phyloP scores from a whole-genome alignment of 2,888 invertebrate species.

The Phasia obesa region DNA sequence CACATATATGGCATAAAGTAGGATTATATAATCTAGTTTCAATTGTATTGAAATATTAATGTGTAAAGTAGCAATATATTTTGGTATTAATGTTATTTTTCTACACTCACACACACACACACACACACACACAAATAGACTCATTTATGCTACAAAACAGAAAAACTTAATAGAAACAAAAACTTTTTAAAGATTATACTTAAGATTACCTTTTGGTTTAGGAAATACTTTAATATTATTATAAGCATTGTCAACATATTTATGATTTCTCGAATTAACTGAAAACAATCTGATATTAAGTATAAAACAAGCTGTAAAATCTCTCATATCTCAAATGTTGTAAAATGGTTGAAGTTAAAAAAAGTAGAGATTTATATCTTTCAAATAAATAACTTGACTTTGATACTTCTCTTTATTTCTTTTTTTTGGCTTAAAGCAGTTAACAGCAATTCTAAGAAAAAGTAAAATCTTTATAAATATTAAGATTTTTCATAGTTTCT shows the following conservation, averaged over 20 bases:
- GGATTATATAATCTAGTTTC: not conserved
- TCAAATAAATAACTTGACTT: constrained; percentile 30
- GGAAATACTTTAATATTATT: not conserved
- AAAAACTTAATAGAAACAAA: not conserved
- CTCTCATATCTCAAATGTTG: constrained; percentile 15
- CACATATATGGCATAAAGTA: constrained; percentile 21
- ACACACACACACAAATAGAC: constrained; percentile 1
- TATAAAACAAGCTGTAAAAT: constrained; percentile 17
- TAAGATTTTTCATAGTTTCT: no score
- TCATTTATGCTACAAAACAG: not conserved
- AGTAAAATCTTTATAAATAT: constrained; percentile 19
- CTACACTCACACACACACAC: constrained; percentile 13
- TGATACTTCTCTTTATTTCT: constrained; percentile 11
- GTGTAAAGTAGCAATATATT: constrained; percentile 59
- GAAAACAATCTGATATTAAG: not conserved
- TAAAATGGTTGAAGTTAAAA: constrained; percentile 7
- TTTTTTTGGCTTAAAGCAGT: not conserved
- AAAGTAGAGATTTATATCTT: constrained; percentile 46
- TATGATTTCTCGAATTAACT: constrained; percentile 3
- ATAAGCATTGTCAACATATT: constrained; percentile 41
- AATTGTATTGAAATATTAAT: constrained; percentile 20
- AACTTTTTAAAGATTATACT: not conserved
- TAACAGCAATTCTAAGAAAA: constrained; percentile 36
- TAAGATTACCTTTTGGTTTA: constrained; percentile 25
- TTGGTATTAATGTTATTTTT: constrained; percentile 63